Evolutionary conservation across 2,113 vertebrate genomes (phyloP).

Genomic region (Crocuta crocuta): DNA sequence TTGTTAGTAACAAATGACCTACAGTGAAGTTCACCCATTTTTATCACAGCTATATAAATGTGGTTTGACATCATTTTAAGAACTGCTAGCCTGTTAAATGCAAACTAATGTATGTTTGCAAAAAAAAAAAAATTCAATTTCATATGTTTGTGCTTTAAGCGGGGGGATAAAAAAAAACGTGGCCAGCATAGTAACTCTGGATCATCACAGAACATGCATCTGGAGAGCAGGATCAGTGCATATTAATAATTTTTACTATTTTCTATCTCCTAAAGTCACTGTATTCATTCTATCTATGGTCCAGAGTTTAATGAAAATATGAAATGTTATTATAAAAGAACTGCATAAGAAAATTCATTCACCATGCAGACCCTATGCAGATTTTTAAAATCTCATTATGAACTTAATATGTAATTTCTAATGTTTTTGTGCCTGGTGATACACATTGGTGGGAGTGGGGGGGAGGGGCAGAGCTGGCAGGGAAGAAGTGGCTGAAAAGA

Average conservation of each 20-base stretch:
- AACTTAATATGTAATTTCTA: slow-evolving; percentile 34
- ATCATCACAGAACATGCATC: slow-evolving; percentile 51
- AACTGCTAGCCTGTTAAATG: slow-evolving; percentile 12
- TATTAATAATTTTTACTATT: slow-evolving; percentile 66
- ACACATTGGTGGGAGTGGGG: neutral
- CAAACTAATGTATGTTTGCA: slow-evolving; percentile 32
- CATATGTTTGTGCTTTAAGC: slow-evolving; percentile 6
- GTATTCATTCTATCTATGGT: slow-evolving; percentile 40
- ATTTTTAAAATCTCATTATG: slow-evolving; percentile 63
- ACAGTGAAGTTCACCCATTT: neutral
- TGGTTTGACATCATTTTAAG: slow-evolving; percentile 9
- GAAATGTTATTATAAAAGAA: slow-evolving; percentile 64
- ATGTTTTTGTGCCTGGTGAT: neutral
- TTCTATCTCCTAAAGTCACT: slow-evolving; percentile 53
- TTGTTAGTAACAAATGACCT: neutral
- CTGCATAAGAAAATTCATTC: slow-evolving; percentile 56
- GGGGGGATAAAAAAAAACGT: neutral
- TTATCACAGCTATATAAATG: neutral
- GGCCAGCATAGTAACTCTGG: slow-evolving; percentile 25
- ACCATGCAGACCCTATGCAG: slow-evolving; percentile 24
- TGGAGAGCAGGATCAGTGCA: slow-evolving; percentile 33
- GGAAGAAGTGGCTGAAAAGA: neutral
- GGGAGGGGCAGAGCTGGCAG: neutral
- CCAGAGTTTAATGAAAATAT: slow-evolving; percentile 70
- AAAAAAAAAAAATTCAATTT: slow-evolving; percentile 61